Evolutionary conservation across 2,797 vertebrate species (phyloP).

Genomic region (Anabas testudineus): DNA sequence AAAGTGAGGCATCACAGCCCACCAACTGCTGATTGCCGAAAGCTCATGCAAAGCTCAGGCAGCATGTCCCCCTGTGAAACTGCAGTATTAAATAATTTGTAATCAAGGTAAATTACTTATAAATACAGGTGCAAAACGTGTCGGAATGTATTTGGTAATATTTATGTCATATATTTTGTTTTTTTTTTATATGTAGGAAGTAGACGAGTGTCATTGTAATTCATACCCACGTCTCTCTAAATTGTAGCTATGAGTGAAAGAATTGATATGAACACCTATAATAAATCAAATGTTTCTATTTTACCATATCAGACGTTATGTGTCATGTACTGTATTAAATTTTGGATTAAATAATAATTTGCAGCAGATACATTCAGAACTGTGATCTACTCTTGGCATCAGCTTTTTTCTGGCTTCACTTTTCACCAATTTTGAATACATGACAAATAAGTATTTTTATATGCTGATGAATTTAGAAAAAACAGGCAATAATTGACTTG

Average conservation of each 20-base stretch:
- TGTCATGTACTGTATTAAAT: too few relatives aligned
- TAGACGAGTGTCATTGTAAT: not conserved
- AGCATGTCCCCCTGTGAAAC: conserved; percentile 21
- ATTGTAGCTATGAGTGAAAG: too few relatives aligned
- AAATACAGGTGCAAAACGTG: conserved; percentile 3
- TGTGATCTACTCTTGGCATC: too few relatives aligned
- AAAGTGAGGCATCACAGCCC: conserved; percentile 26
- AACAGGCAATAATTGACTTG: too few relatives aligned
- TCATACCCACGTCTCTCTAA: too few relatives aligned
- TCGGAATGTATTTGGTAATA: not conserved
- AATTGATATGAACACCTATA: too few relatives aligned
- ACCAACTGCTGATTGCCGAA: conserved; percentile 30
- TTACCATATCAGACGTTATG: too few relatives aligned
- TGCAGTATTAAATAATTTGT: conserved; percentile 32
- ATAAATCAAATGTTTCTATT: too few relatives aligned
- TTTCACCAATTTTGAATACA: not conserved
- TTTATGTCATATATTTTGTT: not conserved
- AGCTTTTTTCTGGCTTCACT: not conserved
- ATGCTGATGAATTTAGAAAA: not conserved
- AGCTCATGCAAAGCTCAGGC: conserved; percentile 14
- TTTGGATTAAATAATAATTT: too few relatives aligned
- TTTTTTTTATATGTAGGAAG: not conserved
- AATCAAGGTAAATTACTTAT: conserved; percentile 31
- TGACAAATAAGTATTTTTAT: not conserved
- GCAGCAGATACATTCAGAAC: too few relatives aligned